Percentiles rank a stretch among this genome's conserved stretches.
Evolutionary conservation across 2,113 vertebrate species (phyloP).

Genomic region (Polyodon spathula): DNA sequence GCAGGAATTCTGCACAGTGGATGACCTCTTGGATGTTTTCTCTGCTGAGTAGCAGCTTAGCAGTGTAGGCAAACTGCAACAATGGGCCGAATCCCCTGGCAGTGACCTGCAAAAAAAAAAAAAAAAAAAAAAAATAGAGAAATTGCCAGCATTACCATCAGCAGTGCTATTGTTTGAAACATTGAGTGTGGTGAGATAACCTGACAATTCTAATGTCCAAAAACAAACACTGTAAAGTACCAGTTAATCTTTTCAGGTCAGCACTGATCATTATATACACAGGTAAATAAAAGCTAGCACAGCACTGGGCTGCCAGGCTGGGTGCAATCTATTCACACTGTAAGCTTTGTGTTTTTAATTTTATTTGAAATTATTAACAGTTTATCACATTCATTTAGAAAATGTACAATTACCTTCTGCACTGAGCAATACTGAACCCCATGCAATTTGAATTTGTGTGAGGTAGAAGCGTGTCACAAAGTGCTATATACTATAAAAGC

Average conservation of each 20-base stretch:
- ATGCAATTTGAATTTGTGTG: conserved; percentile 24
- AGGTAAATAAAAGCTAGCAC: conserved; percentile 29
- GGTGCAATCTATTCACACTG: conserved; percentile 26
- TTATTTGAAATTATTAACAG: background rate
- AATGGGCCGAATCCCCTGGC: conserved; percentile 94
- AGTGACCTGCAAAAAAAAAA: conserved; percentile 71
- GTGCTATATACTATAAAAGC: too few species aligned
- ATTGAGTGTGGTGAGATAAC: conserved; percentile 51
- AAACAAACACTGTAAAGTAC: conserved; percentile 55
- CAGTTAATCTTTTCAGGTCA: conserved; percentile 50
- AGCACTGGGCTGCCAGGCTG: conserved; percentile 11
- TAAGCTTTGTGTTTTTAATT: conserved; percentile 30
- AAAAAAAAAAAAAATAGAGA: conserved; percentile 49
- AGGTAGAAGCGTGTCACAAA: too few species aligned
- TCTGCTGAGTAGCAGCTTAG: conserved; percentile 96
- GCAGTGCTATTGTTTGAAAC: conserved; percentile 51
- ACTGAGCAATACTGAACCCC: background rate
- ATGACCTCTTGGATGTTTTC: conserved; percentile 98
- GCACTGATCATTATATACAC: conserved; percentile 33
- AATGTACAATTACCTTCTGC: too few species aligned
- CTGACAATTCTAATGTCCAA: conserved; percentile 51
- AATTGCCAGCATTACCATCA: conserved; percentile 69
- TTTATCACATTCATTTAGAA: background rate
- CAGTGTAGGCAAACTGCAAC: conserved; percentile 98
- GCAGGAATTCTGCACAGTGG: conserved; percentile 92